Conservation (phyloP, 2,888 invertebrate species). For the Therioaphis trifolii region DNA sequence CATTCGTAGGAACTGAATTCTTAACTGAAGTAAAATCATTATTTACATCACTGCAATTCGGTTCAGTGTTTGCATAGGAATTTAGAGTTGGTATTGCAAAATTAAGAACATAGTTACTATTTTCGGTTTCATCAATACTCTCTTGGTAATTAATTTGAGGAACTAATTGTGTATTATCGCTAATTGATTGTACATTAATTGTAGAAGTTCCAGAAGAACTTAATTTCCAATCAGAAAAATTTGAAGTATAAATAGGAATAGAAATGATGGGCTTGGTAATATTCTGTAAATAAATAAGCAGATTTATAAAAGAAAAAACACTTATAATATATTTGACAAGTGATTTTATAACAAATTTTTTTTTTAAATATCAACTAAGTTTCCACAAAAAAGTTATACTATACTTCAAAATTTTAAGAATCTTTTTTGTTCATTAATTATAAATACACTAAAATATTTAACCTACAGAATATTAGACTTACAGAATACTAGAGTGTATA, state of each 20-base stretch:
- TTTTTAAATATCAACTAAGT: no score
- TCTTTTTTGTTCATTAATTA: no score
- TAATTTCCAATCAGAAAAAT: not conserved
- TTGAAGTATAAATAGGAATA: not conserved
- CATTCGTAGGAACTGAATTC: not conserved
- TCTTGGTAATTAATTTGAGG: not conserved
- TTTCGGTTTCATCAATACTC: not conserved
- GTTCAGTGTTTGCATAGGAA: not conserved
- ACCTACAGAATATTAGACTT: no score
- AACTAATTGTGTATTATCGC: not conserved
- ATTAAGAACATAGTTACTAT: slow-evolving; percentile 64
- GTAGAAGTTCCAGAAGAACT: not conserved
- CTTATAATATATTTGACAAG: no score
- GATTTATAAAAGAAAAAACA: not conserved
- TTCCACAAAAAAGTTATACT: no score
- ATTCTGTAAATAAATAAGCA: slow-evolving; percentile 8
- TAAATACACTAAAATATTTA: no score
- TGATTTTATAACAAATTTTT: no score
- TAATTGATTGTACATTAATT: not conserved
- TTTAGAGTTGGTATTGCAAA: slow-evolving; percentile 67
- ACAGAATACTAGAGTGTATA: no score
- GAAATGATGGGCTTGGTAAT: not conserved
- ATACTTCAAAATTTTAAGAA: no score
- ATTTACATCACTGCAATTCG: not conserved
- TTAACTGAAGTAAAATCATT: not conserved